A percentile compares a stretch with the other conserved stretches of the same genome.
Evolutionary conservation across 1,140 invertebrate genomes (phyloP).

Genomic region (Trachymyrmex cornetzi): DNA sequence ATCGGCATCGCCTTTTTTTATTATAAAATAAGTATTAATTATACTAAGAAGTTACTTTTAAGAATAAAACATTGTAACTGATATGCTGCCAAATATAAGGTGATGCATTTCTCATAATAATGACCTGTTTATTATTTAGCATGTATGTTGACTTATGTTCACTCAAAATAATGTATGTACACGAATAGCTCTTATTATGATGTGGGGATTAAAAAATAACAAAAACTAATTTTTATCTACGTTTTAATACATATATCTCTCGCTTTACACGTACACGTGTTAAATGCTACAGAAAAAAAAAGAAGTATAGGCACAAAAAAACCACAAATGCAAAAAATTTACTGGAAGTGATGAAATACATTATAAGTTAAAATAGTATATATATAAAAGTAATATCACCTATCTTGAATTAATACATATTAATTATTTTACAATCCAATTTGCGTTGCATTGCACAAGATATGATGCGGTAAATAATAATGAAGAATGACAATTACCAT

Average conservation of each 20-base stretch:
- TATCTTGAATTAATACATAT: slow-evolving; percentile 57
- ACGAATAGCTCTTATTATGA: neutral
- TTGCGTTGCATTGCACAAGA: slow-evolving; percentile 51
- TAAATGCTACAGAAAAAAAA: slow-evolving; percentile 81
- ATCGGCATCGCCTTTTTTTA: slow-evolving; percentile 65
- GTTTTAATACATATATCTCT: slow-evolving; percentile 67
- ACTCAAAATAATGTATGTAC: neutral
- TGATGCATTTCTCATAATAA: slow-evolving; percentile 75
- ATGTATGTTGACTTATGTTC: neutral
- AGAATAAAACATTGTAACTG: slow-evolving; percentile 72
- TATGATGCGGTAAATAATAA: slow-evolving; percentile 41
- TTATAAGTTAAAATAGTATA: slow-evolving; percentile 64
- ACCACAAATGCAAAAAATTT: slow-evolving; percentile 80
- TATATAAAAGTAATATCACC: slow-evolving; percentile 62
- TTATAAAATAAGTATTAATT: slow-evolving; percentile 69
- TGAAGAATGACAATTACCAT: slow-evolving; percentile 15
- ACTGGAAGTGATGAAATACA: slow-evolving; percentile 66
- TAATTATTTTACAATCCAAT: slow-evolving; percentile 55
- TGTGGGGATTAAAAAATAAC: slow-evolving; percentile 20
- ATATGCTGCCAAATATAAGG: slow-evolving; percentile 78
- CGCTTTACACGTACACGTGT: slow-evolving; percentile 75
- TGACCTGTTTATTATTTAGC: slow-evolving; percentile 26
- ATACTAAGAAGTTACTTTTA: slow-evolving; percentile 69
- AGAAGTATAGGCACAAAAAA: slow-evolving; percentile 69
- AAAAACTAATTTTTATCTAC: slow-evolving; percentile 25